Evolutionary conservation across 1,140 invertebrate genomes (phyloP).

Genomic region (Temnothorax longispinosus): DNA sequence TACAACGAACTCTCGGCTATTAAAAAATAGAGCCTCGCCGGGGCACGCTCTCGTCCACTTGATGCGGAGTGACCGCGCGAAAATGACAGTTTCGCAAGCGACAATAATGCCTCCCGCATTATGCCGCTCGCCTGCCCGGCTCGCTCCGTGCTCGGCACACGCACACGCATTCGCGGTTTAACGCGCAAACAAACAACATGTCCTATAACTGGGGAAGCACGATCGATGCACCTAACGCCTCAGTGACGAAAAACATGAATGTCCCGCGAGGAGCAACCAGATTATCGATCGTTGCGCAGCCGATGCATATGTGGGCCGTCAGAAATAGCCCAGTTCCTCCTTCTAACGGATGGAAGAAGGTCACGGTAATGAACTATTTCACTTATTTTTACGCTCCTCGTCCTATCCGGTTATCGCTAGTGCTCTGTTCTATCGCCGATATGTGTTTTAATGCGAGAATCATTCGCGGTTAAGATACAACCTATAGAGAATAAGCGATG

Average conservation of each 20-base stretch:
- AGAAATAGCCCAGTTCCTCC: slow-evolving; percentile 62
- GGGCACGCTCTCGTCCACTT: not conserved
- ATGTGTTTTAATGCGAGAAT: not conserved
- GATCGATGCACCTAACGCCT: slow-evolving; percentile 63
- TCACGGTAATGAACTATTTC: slow-evolving; percentile 52
- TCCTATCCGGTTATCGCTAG: slow-evolving; percentile 8
- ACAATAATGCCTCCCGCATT: slow-evolving; percentile 9
- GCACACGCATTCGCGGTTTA: slow-evolving; percentile 3
- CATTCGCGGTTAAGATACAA: not conserved
- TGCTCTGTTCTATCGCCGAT: not conserved
- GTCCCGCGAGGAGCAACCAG: slow-evolving; percentile 20
- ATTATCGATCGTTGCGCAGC: slow-evolving; percentile 60
- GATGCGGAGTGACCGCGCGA: not conserved
- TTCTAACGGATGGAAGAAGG: slow-evolving; percentile 31
- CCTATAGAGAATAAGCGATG: not conserved
- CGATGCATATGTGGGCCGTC: slow-evolving; percentile 61
- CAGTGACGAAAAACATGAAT: slow-evolving; percentile 50
- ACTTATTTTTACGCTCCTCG: slow-evolving; percentile 40
- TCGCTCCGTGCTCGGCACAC: not conserved
- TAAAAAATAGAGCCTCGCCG: slow-evolving; percentile 26
- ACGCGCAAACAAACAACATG: slow-evolving; percentile 43
- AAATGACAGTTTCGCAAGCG: slow-evolving; percentile 43
- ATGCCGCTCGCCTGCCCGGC: not conserved
- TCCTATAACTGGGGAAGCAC: not conserved
- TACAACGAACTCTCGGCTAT: slow-evolving; percentile 34